Conservation (phyloP, 2,113 vertebrate species). For the Lasiurus cinereus region DNA sequence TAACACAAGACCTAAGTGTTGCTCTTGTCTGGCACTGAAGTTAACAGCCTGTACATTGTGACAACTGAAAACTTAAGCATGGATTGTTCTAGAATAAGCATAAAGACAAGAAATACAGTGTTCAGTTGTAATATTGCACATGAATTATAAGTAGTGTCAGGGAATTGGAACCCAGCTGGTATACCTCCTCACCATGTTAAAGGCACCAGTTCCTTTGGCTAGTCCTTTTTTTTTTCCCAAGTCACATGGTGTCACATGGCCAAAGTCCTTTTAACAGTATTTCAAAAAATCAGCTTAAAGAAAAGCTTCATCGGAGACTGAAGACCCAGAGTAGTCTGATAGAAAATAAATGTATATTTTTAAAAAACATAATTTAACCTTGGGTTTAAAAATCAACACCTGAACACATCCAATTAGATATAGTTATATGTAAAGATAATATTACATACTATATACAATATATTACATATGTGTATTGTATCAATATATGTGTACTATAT, state of each 20-base stretch:
- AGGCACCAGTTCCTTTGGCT: fast-evolving
- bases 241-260: fast-evolving
- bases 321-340: background rate
- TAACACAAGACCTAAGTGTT: conserved; percentile 42
- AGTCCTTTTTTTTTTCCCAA: background rate
- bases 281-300: background rate
- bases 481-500: background rate
- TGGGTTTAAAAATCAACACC: background rate
- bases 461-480: background rate
- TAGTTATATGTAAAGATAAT: background rate
- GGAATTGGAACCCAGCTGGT: fast-evolving
- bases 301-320: background rate
- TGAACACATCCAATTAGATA: background rate
- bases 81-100: background rate
- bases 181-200: fast-evolving
- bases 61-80: conserved; percentile 33
- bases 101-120: background rate
- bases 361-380: background rate
- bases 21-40: conserved; percentile 36
- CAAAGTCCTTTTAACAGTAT: background rate
- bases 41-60: background rate
- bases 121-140: background rate
- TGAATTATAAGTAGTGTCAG: background rate
- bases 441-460: background rate
- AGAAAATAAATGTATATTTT: background rate